Conservation (phyloP, 1,140 invertebrate genomes). For the Coelopa frigida region DNA sequence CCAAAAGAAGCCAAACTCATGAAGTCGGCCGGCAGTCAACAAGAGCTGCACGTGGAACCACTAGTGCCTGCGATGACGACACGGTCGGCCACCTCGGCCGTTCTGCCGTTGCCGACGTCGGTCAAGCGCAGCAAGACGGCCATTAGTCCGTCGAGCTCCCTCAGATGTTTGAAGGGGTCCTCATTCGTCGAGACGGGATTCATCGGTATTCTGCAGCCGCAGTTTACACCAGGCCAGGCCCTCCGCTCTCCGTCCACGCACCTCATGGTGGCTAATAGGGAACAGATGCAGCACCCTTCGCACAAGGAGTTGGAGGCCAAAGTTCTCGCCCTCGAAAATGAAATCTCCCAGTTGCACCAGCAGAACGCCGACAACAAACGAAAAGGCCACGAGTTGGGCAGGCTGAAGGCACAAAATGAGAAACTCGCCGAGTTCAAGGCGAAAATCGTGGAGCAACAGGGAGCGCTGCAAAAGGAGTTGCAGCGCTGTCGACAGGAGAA, state of each 20-base stretch:
- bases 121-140: conserved; percentile 40
- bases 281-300: conserved; percentile 67
- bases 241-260: conserved; percentile 54
- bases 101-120: conserved; percentile 26
- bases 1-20: conserved; percentile 18
- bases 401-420: conserved; percentile 74
- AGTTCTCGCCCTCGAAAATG: conserved; percentile 80
- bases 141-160: conserved; percentile 29
- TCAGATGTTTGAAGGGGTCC: conserved; percentile 24
- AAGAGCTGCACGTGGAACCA: conserved; percentile 1
- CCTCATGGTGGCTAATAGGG: conserved; percentile 36
- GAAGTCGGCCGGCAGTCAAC: conserved; percentile 6
- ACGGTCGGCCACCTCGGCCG: conserved; percentile 29
- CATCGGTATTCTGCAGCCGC: conserved; percentile 78
- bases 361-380: conserved; percentile 81
- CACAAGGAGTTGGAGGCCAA: conserved; percentile 69
- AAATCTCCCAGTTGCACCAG: conserved; percentile 80
- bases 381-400: conserved; percentile 82
- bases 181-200: conserved; percentile 65
- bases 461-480: conserved; percentile 79
- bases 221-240: conserved; percentile 75
- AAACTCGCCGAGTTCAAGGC: conserved; percentile 87
- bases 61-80: conserved; percentile 26
- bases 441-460: conserved; percentile 88
- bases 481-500: conserved; percentile 77